Evolutionary conservation across 1,140 invertebrate genomes (phyloP).

Genomic region (Atopsyche davidsoni): DNA sequence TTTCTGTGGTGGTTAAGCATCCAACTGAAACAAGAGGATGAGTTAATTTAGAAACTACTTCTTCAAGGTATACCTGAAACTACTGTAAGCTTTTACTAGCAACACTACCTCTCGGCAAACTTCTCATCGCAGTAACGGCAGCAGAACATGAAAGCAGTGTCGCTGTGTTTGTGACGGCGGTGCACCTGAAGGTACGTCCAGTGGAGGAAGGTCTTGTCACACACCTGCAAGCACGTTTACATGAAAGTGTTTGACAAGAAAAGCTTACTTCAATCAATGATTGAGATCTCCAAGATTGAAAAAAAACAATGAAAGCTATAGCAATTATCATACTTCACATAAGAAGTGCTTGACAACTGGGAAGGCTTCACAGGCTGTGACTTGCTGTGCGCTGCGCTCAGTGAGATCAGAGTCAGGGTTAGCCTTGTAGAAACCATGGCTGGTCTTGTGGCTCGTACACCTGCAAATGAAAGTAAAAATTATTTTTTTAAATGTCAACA

Average conservation of each 20-base stretch:
- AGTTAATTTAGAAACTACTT: no score
- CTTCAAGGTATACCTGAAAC: no score
- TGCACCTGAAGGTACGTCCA: constrained; percentile 49
- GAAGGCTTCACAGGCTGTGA: constrained; percentile 43
- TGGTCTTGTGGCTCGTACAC: constrained; percentile 48
- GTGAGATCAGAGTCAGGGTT: constrained; percentile 20
- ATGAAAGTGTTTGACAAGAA: no score
- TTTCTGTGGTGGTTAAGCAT: constrained; percentile 32
- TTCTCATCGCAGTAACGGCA: constrained; percentile 43
- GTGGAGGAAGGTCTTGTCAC: constrained; percentile 44
- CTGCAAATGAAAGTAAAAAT: constrained; percentile 26
- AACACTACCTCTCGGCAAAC: constrained; percentile 41
- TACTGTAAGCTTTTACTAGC: no score
- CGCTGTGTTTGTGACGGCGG: constrained; percentile 42
- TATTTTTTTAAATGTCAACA: constrained; percentile 1
- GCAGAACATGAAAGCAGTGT: constrained; percentile 37
- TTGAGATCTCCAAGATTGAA: no score
- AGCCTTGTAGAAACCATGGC: constrained; percentile 47
- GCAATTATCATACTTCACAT: constrained; percentile 46
- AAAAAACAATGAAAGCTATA: background rate
- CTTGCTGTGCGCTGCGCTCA: constrained; percentile 33
- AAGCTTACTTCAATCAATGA: no score
- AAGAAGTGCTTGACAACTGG: constrained; percentile 48
- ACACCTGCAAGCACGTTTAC: constrained; percentile 42
- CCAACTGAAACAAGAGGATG: constrained; percentile 25